A percentile compares a stretch with the other conserved stretches of the same genome.
phyloP scores from a whole-genome alignment of 2,797 vertebrate species.

The Notolepis coatsorum region DNA sequence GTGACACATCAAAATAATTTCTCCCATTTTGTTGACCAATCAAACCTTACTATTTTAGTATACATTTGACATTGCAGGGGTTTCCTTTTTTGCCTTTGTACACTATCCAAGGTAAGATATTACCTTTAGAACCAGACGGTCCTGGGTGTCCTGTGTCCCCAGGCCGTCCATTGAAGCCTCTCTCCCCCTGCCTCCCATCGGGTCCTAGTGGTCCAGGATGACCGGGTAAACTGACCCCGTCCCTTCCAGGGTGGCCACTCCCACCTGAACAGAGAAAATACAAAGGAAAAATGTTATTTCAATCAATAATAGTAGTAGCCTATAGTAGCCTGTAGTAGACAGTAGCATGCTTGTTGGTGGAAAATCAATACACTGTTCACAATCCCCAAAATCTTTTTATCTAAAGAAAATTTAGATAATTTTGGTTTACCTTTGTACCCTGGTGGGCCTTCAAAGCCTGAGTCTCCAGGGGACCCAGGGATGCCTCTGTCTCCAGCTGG shows the following conservation, averaged over 20 bases:
- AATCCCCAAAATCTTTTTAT: background rate
- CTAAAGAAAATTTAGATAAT: background rate
- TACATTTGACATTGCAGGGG: too few species aligned
- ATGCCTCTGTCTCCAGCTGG: slow-evolving; percentile 45
- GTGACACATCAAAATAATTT: too few species aligned
- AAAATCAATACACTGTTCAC: background rate
- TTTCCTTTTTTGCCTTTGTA: too few species aligned
- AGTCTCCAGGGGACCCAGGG: slow-evolving; percentile 52
- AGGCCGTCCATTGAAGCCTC: slow-evolving; percentile 41
- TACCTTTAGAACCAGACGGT: slow-evolving; percentile 58
- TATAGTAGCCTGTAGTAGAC: too few species aligned
- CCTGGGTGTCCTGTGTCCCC: slow-evolving; percentile 55
- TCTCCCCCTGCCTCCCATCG: slow-evolving; percentile 55
- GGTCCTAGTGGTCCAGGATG: slow-evolving; percentile 48
- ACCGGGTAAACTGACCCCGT: slow-evolving; percentile 40
- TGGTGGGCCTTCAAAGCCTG: slow-evolving; percentile 41
- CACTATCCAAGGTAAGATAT: background rate
- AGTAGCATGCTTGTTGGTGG: background rate
- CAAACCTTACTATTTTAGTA: too few species aligned
- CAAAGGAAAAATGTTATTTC: background rate
- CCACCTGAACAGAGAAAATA: slow-evolving; percentile 42
- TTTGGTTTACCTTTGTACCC: slow-evolving; percentile 62
- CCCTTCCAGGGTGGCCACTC: slow-evolving; percentile 39
- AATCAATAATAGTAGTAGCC: background rate
- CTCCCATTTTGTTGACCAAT: too few species aligned